Evolutionary conservation across 2,113 vertebrate species (phyloP), one percentile per base, ranked within the genome.

Genomic region (Monarcha castaneiventris): DNA sequence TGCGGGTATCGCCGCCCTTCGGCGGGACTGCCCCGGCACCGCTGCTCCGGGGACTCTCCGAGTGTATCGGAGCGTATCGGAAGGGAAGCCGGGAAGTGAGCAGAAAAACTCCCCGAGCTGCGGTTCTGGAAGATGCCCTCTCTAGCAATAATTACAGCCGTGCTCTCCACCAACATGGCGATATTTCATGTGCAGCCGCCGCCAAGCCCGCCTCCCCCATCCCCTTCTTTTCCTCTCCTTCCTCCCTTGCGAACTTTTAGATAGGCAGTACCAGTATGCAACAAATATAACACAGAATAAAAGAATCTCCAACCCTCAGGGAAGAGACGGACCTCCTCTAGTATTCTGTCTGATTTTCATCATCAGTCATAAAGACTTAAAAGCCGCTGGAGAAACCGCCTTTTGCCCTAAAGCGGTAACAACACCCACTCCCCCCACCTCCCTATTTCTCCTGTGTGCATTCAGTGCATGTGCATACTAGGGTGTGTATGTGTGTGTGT

Each of bases 101-200:
- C 64, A 51, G 58, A 33, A 86, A 79, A 92, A 69, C 68, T 78
- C 44, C 48, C 35, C 33, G 39, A 58, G 35, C 82, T 51, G 79
- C 30, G 3, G 23, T 44, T 59, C 56, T 33, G 66, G 56, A 71
- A 93, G 87, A 91, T 97, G 69, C 49, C 74, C 66, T 84, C 49
- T 5, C 75, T 78, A n/a, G 74, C 48, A 68, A 6, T 82, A 92
- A 95, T 93, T 92, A 82, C 49, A 72, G 77, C 77, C 37, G 80
- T 12, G 33, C 72, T 96, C 44, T 95, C 75, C 72, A 90, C 93
- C 97, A 98, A 97, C 96, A 98, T 97, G 96, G 97, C 97, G 95
- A 97, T 97, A 97, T 97, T 97, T 97, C 89, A 93, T 93, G 79
- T 56, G 77, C 74, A 74, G 78, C 78, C 51, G 27, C 46, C 63